These are phyloP conservation scores for Lepidocyrtinus sp. DNA, from an alignment of 2,888 invertebrate genomes.

Conservation along the genomic window DNA sequence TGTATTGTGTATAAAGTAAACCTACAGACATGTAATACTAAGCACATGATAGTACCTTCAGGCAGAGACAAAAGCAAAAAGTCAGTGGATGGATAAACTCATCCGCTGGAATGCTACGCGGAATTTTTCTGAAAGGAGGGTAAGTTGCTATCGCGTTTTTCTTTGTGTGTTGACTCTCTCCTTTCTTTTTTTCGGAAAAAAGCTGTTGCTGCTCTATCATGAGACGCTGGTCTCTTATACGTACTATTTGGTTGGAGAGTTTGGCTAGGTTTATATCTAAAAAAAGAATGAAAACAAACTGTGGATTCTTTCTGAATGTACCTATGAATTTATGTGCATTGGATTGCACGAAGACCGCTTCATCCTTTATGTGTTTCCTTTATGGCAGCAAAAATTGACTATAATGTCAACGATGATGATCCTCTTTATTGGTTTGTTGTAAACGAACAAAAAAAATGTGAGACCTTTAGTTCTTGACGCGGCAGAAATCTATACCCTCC, in stretches of 20 bases:
- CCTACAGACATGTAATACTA: not conserved
- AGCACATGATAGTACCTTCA: not conserved
- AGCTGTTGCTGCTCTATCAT: conserved; percentile 48
- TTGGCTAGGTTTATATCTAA: not conserved
- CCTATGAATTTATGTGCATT: not conserved
- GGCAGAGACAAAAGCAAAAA: no score
- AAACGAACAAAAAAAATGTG: no score
- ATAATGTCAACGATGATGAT: conserved; percentile 6
- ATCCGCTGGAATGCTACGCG: not conserved
- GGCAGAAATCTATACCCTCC: no score
- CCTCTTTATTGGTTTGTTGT: conserved; percentile 5
- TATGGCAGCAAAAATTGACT: conserved; percentile 3
- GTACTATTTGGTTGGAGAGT: not conserved
- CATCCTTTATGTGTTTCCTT: not conserved
- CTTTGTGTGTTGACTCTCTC: conserved; percentile 12
- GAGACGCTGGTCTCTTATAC: conserved; percentile 1
- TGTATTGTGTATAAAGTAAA: conserved; percentile 11
- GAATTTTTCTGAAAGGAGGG: not conserved
- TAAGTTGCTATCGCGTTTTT: conserved; percentile 14
- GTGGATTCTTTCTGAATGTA: conserved; percentile 38
- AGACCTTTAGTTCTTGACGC: no score
- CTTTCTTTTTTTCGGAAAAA: conserved; percentile 30
- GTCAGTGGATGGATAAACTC: not conserved
- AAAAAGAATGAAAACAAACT: conserved; percentile 43
- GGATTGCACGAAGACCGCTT: not conserved